These are phyloP conservation scores for Apteryx mantelli DNA, from an alignment of 2,113 vertebrate species.

Conservation along the genomic window DNA sequence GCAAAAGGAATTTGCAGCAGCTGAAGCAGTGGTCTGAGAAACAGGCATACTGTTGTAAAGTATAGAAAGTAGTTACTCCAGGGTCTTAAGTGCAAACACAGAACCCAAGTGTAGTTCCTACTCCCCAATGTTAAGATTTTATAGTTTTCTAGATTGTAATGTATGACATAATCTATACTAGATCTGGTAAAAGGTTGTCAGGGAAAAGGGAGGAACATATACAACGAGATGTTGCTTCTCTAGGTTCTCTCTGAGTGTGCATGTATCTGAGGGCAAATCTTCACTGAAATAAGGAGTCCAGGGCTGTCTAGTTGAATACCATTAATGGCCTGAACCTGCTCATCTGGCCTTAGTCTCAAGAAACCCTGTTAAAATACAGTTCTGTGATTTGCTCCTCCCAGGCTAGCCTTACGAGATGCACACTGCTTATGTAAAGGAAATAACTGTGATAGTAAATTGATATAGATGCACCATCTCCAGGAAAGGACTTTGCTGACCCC, in stretches of 20 bases:
- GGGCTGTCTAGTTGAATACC: not conserved
- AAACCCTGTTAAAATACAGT: not conserved
- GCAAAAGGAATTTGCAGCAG: not conserved
- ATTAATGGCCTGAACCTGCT: not conserved
- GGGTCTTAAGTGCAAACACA: not conserved
- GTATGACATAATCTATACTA: not conserved
- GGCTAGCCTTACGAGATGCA: not conserved
- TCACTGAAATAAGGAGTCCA: not conserved
- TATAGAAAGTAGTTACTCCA: not conserved
- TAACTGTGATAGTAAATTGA: not conserved
- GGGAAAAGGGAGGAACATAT: not conserved
- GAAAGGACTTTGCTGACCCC: not conserved
- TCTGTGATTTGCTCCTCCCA: not conserved
- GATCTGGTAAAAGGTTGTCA: not conserved
- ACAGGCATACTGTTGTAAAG: not conserved
- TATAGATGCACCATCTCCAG: not conserved
- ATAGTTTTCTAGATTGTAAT: not conserved
- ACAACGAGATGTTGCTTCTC: not conserved
- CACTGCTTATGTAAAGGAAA: not conserved
- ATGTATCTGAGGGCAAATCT: accelerated
- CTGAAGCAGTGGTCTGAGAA: not conserved
- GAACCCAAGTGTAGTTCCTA: not conserved
- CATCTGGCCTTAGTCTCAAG: not conserved
- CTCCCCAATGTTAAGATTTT: not conserved
- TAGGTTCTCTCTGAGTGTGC: not conserved